Conservation (phyloP, 2,888 invertebrate species). For the Lepidonotus clava region DNA sequence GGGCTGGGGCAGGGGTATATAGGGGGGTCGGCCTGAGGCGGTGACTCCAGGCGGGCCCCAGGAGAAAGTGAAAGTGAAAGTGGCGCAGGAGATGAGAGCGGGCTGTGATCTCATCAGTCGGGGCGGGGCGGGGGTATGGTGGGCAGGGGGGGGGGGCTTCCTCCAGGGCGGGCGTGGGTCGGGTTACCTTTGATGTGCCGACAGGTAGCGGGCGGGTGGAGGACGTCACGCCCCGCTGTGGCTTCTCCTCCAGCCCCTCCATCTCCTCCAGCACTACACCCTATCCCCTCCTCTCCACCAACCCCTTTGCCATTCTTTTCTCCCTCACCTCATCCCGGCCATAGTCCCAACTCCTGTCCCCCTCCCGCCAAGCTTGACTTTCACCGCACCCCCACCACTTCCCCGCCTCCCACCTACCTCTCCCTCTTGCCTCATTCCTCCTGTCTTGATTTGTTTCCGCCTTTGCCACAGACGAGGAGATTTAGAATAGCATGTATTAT, state of each 20-base stretch:
- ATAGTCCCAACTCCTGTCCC: too few relatives aligned
- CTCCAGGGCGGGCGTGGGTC: not conserved
- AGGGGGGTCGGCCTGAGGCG: not conserved
- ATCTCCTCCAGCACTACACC: not conserved
- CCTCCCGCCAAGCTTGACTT: too few relatives aligned
- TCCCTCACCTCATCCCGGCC: too few relatives aligned
- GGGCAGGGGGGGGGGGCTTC: not conserved
- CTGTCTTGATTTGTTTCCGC: too few relatives aligned
- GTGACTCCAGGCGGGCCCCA: not conserved
- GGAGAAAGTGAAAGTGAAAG: not conserved
- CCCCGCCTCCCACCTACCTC: not conserved
- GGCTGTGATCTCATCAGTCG: conserved; percentile 11
- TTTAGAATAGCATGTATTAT: too few relatives aligned
- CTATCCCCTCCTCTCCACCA: not conserved
- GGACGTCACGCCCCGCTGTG: not conserved
- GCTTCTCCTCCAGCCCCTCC: not conserved
- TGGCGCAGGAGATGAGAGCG: conserved; percentile 8
- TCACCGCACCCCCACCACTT: too few relatives aligned
- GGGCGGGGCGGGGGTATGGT: not conserved
- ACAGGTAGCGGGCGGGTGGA: not conserved
- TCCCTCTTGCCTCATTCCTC: too few relatives aligned
- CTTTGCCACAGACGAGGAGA: too few relatives aligned
- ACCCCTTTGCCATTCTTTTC: not conserved
- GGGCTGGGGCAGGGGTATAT: not conserved
- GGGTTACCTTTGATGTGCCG: conserved; percentile 2